These are phyloP conservation scores for Helicoverpa armigera DNA, from an alignment of 1,140 invertebrate species.

Conservation along the genomic window DNA sequence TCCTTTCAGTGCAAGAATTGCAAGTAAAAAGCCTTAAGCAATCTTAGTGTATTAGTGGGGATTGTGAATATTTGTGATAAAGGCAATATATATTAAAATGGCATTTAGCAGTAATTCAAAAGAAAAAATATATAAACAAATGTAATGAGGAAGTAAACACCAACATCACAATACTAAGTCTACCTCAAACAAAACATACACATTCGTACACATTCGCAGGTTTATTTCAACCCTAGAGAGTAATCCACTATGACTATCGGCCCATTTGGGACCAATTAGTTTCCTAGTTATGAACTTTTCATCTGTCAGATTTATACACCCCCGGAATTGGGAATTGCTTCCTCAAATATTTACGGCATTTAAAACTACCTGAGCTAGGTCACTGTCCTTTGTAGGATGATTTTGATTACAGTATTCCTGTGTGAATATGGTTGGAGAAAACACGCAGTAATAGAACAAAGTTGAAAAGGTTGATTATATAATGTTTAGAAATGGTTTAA, in stretches of 20 bases:
- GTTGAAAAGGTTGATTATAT: no score
- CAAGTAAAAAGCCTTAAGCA: background rate
- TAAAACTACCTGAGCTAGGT: slow-evolving; percentile 32
- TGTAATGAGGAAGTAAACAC: background rate
- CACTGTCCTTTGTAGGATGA: slow-evolving; percentile 11
- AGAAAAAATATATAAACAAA: background rate
- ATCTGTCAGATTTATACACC: slow-evolving; percentile 59
- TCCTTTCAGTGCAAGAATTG: background rate
- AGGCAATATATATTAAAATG: background rate
- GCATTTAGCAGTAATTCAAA: background rate
- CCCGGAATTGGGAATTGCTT: slow-evolving; percentile 47
- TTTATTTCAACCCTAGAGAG: slow-evolving; percentile 49
- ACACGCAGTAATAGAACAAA: no score
- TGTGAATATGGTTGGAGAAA: background rate
- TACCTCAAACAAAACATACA: slow-evolving; percentile 44
- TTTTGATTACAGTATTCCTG: background rate
- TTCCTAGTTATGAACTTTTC: slow-evolving; percentile 67
- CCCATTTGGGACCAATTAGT: slow-evolving; percentile 62
- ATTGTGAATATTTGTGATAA: no score
- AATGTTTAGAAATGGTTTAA: no score
- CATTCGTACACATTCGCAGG: slow-evolving; percentile 50
- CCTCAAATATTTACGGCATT: slow-evolving; percentile 52
- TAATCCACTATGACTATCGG: slow-evolving; percentile 60
- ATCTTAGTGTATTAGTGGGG: no score
- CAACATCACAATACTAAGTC: slow-evolving; percentile 14